phyloP scores from a whole-genome alignment of 30 jellyfish, hydroid and myxozoan species.

The Morbakka virulenta region DNA sequence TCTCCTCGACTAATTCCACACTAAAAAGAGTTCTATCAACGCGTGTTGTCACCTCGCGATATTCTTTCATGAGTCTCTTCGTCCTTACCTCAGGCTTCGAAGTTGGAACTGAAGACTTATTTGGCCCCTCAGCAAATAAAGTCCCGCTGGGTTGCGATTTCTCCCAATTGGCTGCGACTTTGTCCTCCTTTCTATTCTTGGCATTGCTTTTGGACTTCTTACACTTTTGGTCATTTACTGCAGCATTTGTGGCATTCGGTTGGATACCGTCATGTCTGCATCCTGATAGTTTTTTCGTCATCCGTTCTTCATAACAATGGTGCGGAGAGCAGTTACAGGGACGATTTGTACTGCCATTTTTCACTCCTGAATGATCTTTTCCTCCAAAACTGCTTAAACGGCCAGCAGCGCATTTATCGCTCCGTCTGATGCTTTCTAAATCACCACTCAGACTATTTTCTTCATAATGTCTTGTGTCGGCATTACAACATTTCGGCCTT shows the following conservation, averaged over 20 bases:
- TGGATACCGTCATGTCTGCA: not conserved
- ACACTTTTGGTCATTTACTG: not conserved
- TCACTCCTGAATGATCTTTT: not conserved
- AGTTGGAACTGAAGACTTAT: not conserved
- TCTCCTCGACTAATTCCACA: slow-evolving; percentile 69
- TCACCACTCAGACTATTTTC: not conserved
- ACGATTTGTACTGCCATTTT: not conserved
- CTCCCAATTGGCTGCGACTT: not conserved
- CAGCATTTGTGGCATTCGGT: not conserved
- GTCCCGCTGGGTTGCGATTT: not conserved
- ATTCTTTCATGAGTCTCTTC: slow-evolving; percentile 72
- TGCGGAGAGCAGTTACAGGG: too few species aligned
- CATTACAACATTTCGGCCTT: not conserved
- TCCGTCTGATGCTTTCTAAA: not conserved
- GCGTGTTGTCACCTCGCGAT: slow-evolving; percentile 24
- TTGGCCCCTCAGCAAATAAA: not conserved
- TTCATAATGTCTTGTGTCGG: not conserved
- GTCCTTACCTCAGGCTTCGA: slow-evolving; percentile 45
- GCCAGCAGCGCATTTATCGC: not conserved
- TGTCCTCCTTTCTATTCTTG: not conserved
- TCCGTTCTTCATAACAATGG: too few species aligned
- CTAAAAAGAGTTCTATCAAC: slow-evolving; percentile 19
- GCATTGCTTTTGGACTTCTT: not conserved
- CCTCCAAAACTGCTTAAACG: not conserved
- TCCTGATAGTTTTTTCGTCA: too few species aligned